Evolutionary conservation across 2,888 invertebrate species (phyloP).

Genomic region (Chrysomela aeneicollis): DNA sequence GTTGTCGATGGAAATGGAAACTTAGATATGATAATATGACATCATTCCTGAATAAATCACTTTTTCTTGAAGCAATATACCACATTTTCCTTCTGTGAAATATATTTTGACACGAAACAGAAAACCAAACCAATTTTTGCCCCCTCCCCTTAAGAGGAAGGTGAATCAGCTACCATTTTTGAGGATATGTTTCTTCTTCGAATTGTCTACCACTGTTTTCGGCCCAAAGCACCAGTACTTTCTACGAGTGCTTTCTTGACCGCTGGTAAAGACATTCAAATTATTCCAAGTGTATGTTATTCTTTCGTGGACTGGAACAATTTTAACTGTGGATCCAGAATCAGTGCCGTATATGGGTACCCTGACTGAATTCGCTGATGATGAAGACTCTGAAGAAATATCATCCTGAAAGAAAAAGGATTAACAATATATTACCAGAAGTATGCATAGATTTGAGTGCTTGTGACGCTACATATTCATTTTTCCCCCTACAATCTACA

Average conservation of each 20-base stretch:
- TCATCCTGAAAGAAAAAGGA: conserved; percentile 23
- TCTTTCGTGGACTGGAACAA: conserved; percentile 53
- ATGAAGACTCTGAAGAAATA: conserved; percentile 28
- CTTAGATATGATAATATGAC: too few species aligned
- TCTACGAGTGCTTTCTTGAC: conserved; percentile 23
- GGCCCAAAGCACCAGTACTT: conserved; percentile 35
- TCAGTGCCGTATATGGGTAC: conserved; percentile 46
- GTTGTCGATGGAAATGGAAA: too few species aligned
- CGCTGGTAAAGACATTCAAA: conserved; percentile 74
- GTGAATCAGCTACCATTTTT: conserved; percentile 71
- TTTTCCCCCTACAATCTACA: too few species aligned
- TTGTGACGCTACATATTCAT: too few species aligned
- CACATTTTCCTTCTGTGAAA: too few species aligned
- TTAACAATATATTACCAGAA: too few species aligned
- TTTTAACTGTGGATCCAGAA: conserved; percentile 29
- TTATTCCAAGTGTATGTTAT: conserved; percentile 82
- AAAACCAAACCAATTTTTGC: too few species aligned
- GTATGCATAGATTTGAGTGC: too few species aligned
- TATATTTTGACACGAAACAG: too few species aligned
- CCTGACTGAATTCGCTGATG: conserved; percentile 31
- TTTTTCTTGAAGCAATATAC: too few species aligned
- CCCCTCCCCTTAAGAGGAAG: too few species aligned
- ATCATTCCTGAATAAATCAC: too few species aligned
- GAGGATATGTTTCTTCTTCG: conserved; percentile 73
- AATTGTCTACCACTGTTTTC: conserved; percentile 47